Conservation (phyloP, 1,140 invertebrate species). For the Drosophila persimilis region DNA sequence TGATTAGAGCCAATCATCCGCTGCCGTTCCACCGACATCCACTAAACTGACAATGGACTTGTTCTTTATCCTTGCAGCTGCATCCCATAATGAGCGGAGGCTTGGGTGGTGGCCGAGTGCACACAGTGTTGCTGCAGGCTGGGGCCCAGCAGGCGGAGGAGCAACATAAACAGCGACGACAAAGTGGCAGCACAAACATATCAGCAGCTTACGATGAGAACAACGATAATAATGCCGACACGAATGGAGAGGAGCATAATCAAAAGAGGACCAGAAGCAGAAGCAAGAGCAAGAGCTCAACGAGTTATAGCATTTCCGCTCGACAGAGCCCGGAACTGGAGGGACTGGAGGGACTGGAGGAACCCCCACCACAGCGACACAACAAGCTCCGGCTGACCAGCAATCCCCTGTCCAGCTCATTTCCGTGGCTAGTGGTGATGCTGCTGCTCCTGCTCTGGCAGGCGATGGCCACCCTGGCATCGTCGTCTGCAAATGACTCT, state of each 20-base stretch:
- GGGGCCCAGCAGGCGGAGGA: conserved; percentile 48
- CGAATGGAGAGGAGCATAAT: conserved; percentile 47
- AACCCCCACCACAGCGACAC: neutral
- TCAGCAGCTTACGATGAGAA: conserved; percentile 60
- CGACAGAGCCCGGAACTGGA: neutral
- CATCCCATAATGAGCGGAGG: conserved; percentile 28
- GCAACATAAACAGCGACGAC: conserved; percentile 56
- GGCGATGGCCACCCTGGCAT: conserved; percentile 16
- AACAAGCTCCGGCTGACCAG: conserved; percentile 1
- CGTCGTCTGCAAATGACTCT: conserved; percentile 34
- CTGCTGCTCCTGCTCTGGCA: conserved; percentile 29
- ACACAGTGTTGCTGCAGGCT: neutral
- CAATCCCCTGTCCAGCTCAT: neutral
- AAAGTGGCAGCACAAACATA: conserved; percentile 60
- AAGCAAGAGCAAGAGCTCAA: conserved; percentile 4
- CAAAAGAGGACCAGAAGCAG: conserved; percentile 28
- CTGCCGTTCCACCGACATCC: neutral
- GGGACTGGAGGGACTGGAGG: too few relatives aligned
- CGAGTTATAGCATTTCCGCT: conserved; percentile 62
- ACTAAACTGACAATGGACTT: neutral
- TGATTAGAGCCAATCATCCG: too few relatives aligned
- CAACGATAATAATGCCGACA: conserved; percentile 42
- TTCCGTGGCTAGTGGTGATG: conserved; percentile 12
- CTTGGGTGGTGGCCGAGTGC: conserved; percentile 17
- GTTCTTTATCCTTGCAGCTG: conserved; percentile 41